These are phyloP conservation scores for Cyanoderma ruficeps DNA, from an alignment of 2,113 vertebrate genomes.

Conservation along the genomic window DNA sequence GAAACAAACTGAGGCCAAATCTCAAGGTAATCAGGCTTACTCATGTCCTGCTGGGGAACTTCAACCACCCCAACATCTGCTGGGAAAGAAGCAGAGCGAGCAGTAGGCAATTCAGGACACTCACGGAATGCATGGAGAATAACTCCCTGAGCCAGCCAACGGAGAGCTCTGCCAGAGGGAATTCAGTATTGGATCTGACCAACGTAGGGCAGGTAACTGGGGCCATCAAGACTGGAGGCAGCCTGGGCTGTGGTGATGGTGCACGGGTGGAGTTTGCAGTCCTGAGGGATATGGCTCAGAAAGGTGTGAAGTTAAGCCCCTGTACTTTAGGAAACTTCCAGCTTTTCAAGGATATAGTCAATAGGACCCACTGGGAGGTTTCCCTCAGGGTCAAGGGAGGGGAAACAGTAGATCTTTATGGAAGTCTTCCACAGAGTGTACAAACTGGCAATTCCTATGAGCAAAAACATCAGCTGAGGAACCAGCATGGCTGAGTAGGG, in stretches of 20 bases:
- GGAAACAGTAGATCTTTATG: neutral
- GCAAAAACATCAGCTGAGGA: neutral
- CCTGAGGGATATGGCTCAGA: too few relatives aligned
- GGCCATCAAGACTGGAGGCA: neutral
- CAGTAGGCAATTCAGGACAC: neutral
- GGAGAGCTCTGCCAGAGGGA: neutral
- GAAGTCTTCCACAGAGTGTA: neutral
- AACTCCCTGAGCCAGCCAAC: neutral
- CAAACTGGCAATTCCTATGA: rapidly evolving
- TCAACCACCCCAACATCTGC: neutral
- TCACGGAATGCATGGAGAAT: neutral
- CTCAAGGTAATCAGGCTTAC: neutral
- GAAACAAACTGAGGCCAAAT: neutral
- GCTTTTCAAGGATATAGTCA: neutral
- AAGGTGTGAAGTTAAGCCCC: neutral
- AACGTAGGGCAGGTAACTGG: rapidly evolving
- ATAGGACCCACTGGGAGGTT: neutral
- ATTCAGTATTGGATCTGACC: neutral
- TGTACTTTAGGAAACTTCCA: neutral
- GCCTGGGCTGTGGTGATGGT: neutral
- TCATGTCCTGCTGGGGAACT: neutral
- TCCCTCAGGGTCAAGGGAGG: neutral
- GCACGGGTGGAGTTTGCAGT: neutral
- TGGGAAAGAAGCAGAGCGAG: neutral
- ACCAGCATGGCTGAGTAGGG: neutral